Base-by-base conservation (phyloP, 2,113 vertebrate species). In the Microcebus tavaratra region DNA sequence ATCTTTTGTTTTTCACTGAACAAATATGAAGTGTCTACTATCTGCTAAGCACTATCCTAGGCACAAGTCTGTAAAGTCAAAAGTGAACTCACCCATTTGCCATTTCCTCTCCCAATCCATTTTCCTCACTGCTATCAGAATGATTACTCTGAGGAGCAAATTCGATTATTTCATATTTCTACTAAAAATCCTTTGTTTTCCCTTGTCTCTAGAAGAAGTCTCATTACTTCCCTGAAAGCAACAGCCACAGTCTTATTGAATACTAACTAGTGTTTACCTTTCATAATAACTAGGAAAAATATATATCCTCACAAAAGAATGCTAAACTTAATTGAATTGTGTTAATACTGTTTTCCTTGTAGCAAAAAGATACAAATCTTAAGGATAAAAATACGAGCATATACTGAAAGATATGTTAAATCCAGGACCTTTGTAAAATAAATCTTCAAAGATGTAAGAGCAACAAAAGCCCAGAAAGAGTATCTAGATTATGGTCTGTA, bases 331-430 rank as follows among this genome's bases (percentile, higher is more conserved):
- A 53, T 17, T 88, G n/a, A 94, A 79, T 3, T 39, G 27, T 80
- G 39, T 79, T 93, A 73, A 80, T 50, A 65, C 18, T 72, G 20
- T 75, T 75, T 93, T 80, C 53, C 31, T 75, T 59, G 18, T 45
- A 45, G 55, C 76, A 42, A 53, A 90, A 90, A 57, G 17, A 81
- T 34, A 76, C 6, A 50, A 88, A 73, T 79, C 23, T 68, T 63
- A 36, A 70, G 12, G 36, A 55, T 70, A 92, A 86, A 81, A 83
- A 48, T 86, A 91, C 27, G 73, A 76, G 12, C 39, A 63, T n/a
- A 91, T 6, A 73, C 7, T 89, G 42, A 92, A 92, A 88, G 79
- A 63, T 55, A 70, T 59, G 72, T 80, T 79, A 76, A 95, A 88
- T 70, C 29, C 70, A 87, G 20, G 48, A 45, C 13, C 23, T 96